phyloP scores from a whole-genome alignment of 2,113 vertebrate species.

The Plotosus lineatus region DNA sequence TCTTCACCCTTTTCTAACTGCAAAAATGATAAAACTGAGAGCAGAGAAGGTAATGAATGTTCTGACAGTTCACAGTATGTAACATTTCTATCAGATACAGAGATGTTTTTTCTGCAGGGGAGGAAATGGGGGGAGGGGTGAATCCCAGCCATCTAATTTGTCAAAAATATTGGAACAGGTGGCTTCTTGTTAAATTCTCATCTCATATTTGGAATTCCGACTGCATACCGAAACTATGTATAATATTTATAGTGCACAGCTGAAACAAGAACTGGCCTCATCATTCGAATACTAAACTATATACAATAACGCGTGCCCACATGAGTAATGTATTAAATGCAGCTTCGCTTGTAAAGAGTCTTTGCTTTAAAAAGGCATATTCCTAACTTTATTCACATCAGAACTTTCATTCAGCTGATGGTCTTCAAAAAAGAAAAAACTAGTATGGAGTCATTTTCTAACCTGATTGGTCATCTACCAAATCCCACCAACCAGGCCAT shows the following conservation, averaged over 20 bases:
- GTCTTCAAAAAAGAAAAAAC: not conserved
- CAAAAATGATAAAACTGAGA: too few relatives aligned
- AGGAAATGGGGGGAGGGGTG: too few relatives aligned
- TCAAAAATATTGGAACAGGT: too few relatives aligned
- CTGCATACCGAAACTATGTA: too few relatives aligned
- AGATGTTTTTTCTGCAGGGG: not conserved
- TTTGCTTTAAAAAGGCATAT: not conserved
- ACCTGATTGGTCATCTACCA: not conserved
- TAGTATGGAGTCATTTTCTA: not conserved
- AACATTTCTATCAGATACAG: not conserved
- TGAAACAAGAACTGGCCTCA: too few relatives aligned
- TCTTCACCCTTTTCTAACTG: too few relatives aligned
- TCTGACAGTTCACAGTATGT: not conserved
- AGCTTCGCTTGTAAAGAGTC: not conserved
- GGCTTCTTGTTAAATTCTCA: too few relatives aligned
- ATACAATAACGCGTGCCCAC: not conserved
- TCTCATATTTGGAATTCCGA: not conserved
- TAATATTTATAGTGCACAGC: not conserved
- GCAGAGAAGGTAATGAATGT: not conserved
- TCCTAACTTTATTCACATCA: not conserved
- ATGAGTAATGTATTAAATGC: not conserved
- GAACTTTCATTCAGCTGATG: slow-evolving; percentile 9
- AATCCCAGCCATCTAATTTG: too few relatives aligned
- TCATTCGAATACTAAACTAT: not conserved
- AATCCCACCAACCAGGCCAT: not conserved